These are phyloP conservation scores for Platerodrilus igneus DNA, from an alignment of 2,888 invertebrate genomes.

Conservation along the genomic window DNA sequence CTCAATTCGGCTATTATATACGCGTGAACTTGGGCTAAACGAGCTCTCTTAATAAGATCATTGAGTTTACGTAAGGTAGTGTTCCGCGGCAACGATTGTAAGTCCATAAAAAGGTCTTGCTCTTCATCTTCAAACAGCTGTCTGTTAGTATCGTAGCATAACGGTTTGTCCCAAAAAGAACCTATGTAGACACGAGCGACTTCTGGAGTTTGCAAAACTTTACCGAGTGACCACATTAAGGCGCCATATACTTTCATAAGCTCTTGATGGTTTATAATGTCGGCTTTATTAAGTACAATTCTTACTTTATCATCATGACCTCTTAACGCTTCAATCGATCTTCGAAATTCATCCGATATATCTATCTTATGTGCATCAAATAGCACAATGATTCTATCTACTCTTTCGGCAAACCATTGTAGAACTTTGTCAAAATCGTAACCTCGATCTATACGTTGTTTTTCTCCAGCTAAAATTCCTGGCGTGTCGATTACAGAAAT, in stretches of 20 bases:
- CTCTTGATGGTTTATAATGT: slow-evolving; percentile 98
- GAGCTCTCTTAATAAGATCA: slow-evolving; percentile 94
- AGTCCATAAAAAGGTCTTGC: slow-evolving; percentile 89
- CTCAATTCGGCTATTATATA: slow-evolving; percentile 92
- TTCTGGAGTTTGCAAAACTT: slow-evolving; percentile 96
- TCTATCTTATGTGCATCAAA: slow-evolving; percentile 99
- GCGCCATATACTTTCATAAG: slow-evolving; percentile 98
- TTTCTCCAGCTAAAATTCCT: slow-evolving; percentile 93
- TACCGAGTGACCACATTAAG: slow-evolving; percentile 99
- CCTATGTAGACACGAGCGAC: slow-evolving; percentile 98
- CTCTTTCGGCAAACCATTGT: slow-evolving; percentile 99
- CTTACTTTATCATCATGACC: slow-evolving; percentile 97
- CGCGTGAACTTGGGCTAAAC: slow-evolving; percentile 97
- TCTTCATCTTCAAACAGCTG: slow-evolving; percentile 92
- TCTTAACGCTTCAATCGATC: slow-evolving; percentile 92
- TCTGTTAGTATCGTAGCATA: slow-evolving; percentile 90
- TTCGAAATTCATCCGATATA: slow-evolving; percentile 96
- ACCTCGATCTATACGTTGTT: slow-evolving; percentile 88
- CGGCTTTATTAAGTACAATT: slow-evolving; percentile 98
- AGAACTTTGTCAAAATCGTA: slow-evolving; percentile 97
- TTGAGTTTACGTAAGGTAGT: slow-evolving; percentile 95
- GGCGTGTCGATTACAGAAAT: slow-evolving; percentile 98
- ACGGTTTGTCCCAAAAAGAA: slow-evolving; percentile 97
- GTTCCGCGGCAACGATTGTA: slow-evolving; percentile 92
- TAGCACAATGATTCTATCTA: slow-evolving; percentile 92